Conservation (phyloP, 2,113 vertebrate genomes). For the Spermophilus dauricus region DNA sequence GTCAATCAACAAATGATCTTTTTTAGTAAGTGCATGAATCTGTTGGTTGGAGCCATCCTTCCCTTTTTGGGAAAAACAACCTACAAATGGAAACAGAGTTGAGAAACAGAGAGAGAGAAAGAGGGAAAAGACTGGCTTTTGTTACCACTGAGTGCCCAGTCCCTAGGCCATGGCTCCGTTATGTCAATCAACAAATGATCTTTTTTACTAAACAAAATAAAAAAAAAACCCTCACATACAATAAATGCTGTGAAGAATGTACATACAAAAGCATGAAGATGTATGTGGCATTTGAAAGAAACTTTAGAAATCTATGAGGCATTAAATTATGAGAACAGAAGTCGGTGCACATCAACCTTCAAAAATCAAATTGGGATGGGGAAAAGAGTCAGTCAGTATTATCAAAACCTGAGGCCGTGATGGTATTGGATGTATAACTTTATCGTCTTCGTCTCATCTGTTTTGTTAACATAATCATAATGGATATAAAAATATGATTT, state of each 20-base stretch:
- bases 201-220: background rate
- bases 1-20: background rate
- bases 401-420: background rate
- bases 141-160: accelerated
- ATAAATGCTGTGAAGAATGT: background rate
- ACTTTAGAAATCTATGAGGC: background rate
- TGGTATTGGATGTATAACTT: background rate
- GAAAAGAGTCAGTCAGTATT: background rate
- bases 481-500: background rate
- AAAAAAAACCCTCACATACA: too few relatives aligned
- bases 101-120: background rate
- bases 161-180: accelerated
- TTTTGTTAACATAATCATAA: background rate
- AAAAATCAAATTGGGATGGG: background rate
- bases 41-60: background rate
- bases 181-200: background rate
- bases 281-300: background rate
- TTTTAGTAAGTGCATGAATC: too few relatives aligned
- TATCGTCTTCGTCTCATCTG: background rate
- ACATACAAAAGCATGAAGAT: background rate
- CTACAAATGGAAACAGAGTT: background rate
- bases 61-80: background rate
- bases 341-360: background rate
- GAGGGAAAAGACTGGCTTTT: accelerated
- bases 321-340: background rate